phyloP scores from a whole-genome alignment of 2,113 vertebrate species.

The Carlito syrichta region DNA sequence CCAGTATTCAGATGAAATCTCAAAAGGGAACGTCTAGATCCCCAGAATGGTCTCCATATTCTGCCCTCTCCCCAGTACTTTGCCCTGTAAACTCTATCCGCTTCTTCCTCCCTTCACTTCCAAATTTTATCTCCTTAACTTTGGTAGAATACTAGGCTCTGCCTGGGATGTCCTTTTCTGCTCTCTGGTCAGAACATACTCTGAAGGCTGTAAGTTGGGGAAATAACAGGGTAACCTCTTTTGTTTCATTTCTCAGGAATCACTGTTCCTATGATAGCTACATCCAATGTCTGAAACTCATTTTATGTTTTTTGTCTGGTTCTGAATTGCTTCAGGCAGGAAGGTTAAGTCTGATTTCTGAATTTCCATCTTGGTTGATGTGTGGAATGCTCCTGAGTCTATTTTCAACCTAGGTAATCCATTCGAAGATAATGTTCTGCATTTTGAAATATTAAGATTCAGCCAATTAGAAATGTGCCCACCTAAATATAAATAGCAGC shows the following conservation, averaged over 20 bases:
- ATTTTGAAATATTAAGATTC: background rate
- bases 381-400: background rate
- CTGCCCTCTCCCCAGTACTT: background rate
- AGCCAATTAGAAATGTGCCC: background rate
- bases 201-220: background rate
- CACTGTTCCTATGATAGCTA: background rate
- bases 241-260: background rate
- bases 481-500: background rate
- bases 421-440: background rate
- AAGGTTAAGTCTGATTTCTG: background rate
- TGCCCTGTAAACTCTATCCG: background rate
- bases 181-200: too few species aligned
- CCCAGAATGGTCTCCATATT: background rate
- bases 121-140: background rate
- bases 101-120: background rate
- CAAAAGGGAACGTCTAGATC: too few species aligned
- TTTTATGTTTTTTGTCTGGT: background rate
- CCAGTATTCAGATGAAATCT: background rate
- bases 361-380: background rate
- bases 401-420: background rate
- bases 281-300: background rate
- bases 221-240: rapidly evolving
- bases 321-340: background rate
- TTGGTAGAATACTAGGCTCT: background rate
- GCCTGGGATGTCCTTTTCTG: background rate